These are phyloP conservation scores for Dryobotodes eremita DNA, from an alignment of 2,888 invertebrate species.

Conservation along the genomic window DNA sequence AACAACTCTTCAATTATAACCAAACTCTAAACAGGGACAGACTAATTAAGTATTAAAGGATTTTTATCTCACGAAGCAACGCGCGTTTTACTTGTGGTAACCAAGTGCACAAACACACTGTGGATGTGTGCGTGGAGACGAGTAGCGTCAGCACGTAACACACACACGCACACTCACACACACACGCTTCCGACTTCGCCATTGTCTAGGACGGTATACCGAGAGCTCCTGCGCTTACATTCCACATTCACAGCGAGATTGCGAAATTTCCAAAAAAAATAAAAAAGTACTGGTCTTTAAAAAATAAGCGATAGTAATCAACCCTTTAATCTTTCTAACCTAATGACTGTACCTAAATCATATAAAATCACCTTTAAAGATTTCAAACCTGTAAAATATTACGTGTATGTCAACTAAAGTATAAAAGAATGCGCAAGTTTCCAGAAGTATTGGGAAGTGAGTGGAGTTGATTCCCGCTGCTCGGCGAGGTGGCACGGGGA, in stretches of 20 bases:
- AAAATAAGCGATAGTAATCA: not conserved
- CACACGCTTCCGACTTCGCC: no score
- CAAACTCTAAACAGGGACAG: not conserved
- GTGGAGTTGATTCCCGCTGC: conserved; percentile 19
- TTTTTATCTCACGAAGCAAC: not conserved
- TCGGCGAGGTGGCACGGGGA: conserved; percentile 25
- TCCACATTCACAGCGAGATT: no score
- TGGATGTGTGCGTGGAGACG: no score
- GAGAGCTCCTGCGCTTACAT: no score
- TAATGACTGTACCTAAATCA: not conserved
- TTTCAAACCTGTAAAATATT: not conserved
- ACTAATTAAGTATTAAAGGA: not conserved
- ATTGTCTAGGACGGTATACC: no score
- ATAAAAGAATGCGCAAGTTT: conserved; percentile 9
- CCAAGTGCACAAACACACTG: not conserved
- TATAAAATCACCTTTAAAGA: not conserved
- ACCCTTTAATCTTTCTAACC: not conserved
- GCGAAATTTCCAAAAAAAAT: no score
- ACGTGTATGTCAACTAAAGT: not conserved
- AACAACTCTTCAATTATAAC: not conserved
- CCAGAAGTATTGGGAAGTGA: conserved; percentile 14
- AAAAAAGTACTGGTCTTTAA: no score
- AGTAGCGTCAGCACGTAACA: no score
- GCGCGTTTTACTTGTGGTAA: not conserved
- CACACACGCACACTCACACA: no score